phyloP scores from a whole-genome alignment of 2,113 vertebrate species.

The Octodon degus region DNA sequence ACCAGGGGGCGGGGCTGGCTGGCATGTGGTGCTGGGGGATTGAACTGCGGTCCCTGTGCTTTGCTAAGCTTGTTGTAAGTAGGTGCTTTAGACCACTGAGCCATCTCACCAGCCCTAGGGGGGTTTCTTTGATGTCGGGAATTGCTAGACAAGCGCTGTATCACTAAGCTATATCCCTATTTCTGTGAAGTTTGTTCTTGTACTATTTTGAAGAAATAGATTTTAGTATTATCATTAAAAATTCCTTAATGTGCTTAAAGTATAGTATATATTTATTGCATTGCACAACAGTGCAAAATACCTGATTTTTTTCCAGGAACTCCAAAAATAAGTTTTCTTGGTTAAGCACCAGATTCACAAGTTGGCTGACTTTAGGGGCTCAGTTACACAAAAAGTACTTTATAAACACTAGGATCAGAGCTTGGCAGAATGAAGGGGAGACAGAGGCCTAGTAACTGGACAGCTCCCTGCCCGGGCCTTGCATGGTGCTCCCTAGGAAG shows the following conservation, averaged over 20 bases:
- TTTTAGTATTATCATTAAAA: background rate
- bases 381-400: slow-evolving; percentile 13
- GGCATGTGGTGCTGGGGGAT: too few species aligned
- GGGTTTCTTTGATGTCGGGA: too few species aligned
- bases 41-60: too few species aligned
- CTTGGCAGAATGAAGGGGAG: background rate
- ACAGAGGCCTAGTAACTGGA: background rate
- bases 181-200: background rate
- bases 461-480: background rate
- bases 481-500: background rate
- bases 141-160: too few species aligned
- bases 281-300: slow-evolving; percentile 3
- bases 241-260: background rate
- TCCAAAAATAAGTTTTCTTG: slow-evolving; percentile 28
- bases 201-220: background rate
- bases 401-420: background rate
- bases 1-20: too few species aligned
- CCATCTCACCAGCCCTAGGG: too few species aligned
- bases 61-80: too few species aligned
- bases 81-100: too few species aligned
- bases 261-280: background rate
- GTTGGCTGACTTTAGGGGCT: background rate
- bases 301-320: slow-evolving; percentile 20
- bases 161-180: too few species aligned
- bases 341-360: slow-evolving; percentile 16